Evolutionary conservation across 2,888 invertebrate species (phyloP), one percentile per base, ranked within the genome.

Genomic region (Drosophila prolongata): DNA sequence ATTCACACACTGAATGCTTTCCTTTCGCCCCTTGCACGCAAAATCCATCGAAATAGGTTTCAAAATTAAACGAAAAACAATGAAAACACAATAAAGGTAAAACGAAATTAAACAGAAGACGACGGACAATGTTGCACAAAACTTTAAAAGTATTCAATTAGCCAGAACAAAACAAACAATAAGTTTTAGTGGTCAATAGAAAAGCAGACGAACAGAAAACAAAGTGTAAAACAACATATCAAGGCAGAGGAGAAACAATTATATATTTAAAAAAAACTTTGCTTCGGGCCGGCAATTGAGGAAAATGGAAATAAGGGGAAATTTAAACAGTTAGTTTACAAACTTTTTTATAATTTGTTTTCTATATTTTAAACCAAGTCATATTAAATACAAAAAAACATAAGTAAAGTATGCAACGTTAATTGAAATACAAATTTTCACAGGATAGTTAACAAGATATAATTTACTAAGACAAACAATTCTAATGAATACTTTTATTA

Each of bases 21-120:
- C 35, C 16, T 42, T 14, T 42, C 34, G 38, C 43, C 46, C 38
- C 59, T 27, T n/a, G 50, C 70, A 64, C 65, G 46, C 73, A 50
- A 50, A 59, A 34, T 65, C 55, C 73, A 64, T 27, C 73, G 35
- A 72, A 74, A 72, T 72, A 72, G 72, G 72, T 74, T 72, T 72
- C 72, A 72, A 72, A 72, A 74, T 72, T 74, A 9, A 58, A 44
- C 3, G 14, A 50, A 46, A 65, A 37, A 53, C 13, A n/a, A 46
- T 10, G 14, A 10, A 42, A 55, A 30, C 34, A 61, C 16, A 27
- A 38, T 34, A 34, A 11, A 16, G 30, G 11, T 27, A 44, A 40
- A 54, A 46, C 14, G n/a, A 44, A 53, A 38, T 53, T 40, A 16
- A 19, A 13, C 49, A 38, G 27, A 37, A 35, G 24, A 30, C 43